Conservation (phyloP, 1,140 invertebrate species). For the Bombus confusus region DNA sequence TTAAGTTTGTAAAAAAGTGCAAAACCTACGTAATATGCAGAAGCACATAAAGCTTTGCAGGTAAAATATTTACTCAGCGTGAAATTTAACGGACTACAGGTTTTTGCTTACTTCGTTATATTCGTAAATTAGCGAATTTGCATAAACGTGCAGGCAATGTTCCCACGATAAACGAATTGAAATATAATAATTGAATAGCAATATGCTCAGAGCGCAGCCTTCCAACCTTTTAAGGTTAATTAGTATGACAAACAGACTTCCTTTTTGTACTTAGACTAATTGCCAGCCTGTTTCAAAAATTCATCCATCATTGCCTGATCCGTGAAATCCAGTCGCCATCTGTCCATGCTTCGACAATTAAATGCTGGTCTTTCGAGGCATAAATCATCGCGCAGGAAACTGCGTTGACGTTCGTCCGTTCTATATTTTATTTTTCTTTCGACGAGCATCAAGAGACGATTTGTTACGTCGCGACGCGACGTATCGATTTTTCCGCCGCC, state of each 20-base stretch:
- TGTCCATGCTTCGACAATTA: constrained; percentile 2
- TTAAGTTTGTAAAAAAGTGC: not conserved
- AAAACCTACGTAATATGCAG: no score
- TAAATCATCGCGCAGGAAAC: constrained; percentile 15
- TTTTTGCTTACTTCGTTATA: no score
- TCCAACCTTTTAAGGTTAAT: not conserved
- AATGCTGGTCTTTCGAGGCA: not conserved
- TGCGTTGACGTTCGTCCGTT: not conserved
- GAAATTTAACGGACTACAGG: no score
- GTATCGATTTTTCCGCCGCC: constrained; percentile 46
- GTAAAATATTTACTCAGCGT: no score
- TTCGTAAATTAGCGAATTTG: no score
- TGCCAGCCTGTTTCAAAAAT: not conserved
- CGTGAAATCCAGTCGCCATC: not conserved
- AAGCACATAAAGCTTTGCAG: no score
- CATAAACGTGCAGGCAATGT: no score
- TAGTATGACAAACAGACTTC: not conserved
- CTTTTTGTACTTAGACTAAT: not conserved
- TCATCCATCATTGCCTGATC: not conserved
- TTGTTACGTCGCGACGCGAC: constrained; percentile 47
- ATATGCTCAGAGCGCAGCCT: not conserved
- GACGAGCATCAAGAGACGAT: constrained; percentile 14
- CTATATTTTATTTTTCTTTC: not conserved
- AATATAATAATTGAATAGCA: no score
- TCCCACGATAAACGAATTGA: no score